phyloP scores from a whole-genome alignment of 2,888 invertebrate genomes.

The Hirtodrosophila histrioides region DNA sequence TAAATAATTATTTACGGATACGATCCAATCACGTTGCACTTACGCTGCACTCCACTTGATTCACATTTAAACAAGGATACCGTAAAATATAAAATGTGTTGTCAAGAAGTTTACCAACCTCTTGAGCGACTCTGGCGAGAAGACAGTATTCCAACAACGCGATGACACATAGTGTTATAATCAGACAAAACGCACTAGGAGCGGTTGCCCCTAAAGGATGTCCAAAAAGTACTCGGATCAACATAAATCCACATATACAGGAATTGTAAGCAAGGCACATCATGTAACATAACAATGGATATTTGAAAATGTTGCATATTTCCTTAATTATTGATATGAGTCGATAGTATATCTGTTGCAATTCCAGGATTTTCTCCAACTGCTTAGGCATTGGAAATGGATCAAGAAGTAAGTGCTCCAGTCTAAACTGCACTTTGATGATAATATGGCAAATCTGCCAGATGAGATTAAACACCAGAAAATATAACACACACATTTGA shows the following conservation, averaged over 20 bases:
- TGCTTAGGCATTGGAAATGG: slow-evolving; percentile 6
- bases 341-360: slow-evolving; percentile 7
- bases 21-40: background rate
- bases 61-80: background rate
- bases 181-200: background rate
- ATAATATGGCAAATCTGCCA: slow-evolving; percentile 5
- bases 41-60: slow-evolving; percentile 31
- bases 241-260: slow-evolving; percentile 5
- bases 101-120: background rate
- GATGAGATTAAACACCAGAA: slow-evolving; percentile 3
- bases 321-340: slow-evolving; percentile 12
- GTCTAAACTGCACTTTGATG: background rate
- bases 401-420: slow-evolving; percentile 7
- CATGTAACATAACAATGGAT: background rate
- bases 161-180: background rate
- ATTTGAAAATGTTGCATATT: slow-evolving; percentile 15
- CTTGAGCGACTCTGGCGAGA: slow-evolving; percentile 1
- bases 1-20: background rate
- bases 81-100: slow-evolving; percentile 9
- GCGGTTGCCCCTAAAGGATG: background rate
- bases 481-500: background rate
- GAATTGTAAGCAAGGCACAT: background rate
- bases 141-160: background rate
- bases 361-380: background rate
- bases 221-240: background rate